phyloP scores from a whole-genome alignment of 2,888 invertebrate species.

The Eulithis prunata region DNA sequence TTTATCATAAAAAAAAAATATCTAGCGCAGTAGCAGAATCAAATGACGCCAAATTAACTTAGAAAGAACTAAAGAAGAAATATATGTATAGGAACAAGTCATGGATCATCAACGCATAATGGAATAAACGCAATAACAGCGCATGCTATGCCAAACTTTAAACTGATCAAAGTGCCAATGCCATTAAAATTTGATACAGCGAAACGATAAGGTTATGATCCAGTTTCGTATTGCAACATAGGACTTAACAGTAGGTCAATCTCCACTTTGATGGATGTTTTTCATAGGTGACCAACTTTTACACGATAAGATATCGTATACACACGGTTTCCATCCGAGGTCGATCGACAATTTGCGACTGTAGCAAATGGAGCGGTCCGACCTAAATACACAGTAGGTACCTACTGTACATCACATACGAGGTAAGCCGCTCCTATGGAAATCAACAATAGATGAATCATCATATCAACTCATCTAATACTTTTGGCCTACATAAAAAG shows the following conservation, averaged over 20 bases:
- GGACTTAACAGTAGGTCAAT: conserved; percentile 40
- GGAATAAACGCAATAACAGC: not conserved
- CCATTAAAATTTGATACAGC: conserved; percentile 39
- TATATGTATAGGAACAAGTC: not conserved
- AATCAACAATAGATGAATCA: conserved; percentile 76
- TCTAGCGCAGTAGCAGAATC: too few species aligned
- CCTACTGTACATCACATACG: conserved; percentile 34
- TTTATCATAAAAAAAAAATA: too few species aligned
- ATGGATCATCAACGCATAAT: conserved; percentile 1
- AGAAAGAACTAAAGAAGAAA: not conserved
- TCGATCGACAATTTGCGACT: conserved; percentile 79
- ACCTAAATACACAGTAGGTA: conserved; percentile 67
- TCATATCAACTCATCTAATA: conserved; percentile 64
- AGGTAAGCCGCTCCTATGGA: conserved; percentile 74
- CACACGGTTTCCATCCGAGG: conserved; percentile 69
- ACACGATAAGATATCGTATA: conserved; percentile 74
- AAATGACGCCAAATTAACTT: too few species aligned
- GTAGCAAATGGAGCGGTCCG: conserved; percentile 79
- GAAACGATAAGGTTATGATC: conserved; percentile 40
- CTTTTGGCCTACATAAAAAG: conserved; percentile 57
- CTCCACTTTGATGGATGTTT: conserved; percentile 31
- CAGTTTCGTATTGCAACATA: conserved; percentile 40
- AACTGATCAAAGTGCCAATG: conserved; percentile 25
- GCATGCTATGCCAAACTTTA: conserved; percentile 7
- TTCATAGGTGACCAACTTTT: conserved; percentile 54